Evolutionary conservation across 2,797 vertebrate genomes (phyloP).

Genomic region (Mus caroli): DNA sequence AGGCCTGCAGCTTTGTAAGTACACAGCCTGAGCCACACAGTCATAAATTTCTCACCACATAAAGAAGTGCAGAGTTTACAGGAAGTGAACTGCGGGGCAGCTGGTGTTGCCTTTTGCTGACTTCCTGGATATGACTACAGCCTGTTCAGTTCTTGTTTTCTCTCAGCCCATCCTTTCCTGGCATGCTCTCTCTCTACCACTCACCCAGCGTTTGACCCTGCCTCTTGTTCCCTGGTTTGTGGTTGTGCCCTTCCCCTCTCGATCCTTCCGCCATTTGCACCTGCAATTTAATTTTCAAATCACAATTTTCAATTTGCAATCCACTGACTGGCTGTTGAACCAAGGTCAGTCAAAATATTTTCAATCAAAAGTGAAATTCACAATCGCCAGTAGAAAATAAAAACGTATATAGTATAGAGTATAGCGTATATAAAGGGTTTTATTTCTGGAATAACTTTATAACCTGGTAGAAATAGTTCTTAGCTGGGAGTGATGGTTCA

Average conservation of each 20-base stretch:
- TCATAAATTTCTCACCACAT: background rate
- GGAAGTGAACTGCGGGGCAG: background rate
- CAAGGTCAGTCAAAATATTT: background rate
- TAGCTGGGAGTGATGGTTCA: background rate
- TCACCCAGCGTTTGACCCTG: background rate
- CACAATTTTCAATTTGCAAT: background rate
- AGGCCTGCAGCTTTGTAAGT: background rate
- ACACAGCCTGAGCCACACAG: background rate
- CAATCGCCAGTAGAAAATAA: background rate
- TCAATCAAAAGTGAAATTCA: background rate
- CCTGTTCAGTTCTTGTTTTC: background rate
- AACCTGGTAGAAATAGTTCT: background rate
- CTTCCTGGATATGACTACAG: background rate
- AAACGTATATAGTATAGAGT: background rate
- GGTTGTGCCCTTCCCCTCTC: background rate
- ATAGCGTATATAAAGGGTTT: no score
- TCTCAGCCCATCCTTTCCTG: background rate
- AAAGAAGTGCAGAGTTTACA: background rate
- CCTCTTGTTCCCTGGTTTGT: background rate
- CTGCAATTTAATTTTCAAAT: background rate
- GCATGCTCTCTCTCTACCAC: background rate
- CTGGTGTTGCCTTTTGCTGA: background rate
- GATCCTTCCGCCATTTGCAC: background rate
- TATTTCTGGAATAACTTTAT: background rate
- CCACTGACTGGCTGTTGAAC: no score